Percentiles rank a stretch among this genome's conserved stretches.
Conservation (phyloP, 2,888 invertebrate species). For the Mactromeris polynyma region DNA sequence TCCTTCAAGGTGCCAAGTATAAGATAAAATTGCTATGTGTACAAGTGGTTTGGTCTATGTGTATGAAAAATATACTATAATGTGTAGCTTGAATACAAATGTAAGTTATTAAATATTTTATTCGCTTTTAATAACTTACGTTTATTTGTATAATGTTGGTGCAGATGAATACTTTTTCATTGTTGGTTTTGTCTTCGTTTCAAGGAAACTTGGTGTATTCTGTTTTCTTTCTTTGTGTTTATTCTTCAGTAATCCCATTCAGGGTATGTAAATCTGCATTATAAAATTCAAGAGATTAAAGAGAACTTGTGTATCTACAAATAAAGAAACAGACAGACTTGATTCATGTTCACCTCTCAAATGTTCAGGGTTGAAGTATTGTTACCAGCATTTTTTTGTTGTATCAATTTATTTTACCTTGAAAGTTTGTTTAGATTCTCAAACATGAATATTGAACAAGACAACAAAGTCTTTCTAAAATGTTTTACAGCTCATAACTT, state of each 20-base stretch:
- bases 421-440: background rate
- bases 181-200: background rate
- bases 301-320: too few relatives aligned
- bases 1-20: too few relatives aligned
- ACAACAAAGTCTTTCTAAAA: background rate
- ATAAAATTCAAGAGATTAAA: too few relatives aligned
- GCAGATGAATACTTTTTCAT: background rate
- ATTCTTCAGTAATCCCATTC: too few relatives aligned
- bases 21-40: background rate
- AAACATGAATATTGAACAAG: background rate
- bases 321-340: too few relatives aligned
- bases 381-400: background rate
- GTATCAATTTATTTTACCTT: background rate
- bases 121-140: background rate
- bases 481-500: background rate
- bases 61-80: background rate
- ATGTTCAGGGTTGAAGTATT: too few relatives aligned
- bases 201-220: too few relatives aligned
- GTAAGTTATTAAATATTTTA: background rate
- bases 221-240: too few relatives aligned
- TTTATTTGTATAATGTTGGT: constrained; percentile 2
- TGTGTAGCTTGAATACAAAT: background rate
- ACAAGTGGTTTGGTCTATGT: background rate
- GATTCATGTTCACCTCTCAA: too few relatives aligned
- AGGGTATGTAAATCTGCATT: too few relatives aligned